Evolutionary conservation across 2,113 vertebrate genomes (phyloP), one percentile per base, ranked within the genome.

Genomic region (Lethenteron reissneri): DNA sequence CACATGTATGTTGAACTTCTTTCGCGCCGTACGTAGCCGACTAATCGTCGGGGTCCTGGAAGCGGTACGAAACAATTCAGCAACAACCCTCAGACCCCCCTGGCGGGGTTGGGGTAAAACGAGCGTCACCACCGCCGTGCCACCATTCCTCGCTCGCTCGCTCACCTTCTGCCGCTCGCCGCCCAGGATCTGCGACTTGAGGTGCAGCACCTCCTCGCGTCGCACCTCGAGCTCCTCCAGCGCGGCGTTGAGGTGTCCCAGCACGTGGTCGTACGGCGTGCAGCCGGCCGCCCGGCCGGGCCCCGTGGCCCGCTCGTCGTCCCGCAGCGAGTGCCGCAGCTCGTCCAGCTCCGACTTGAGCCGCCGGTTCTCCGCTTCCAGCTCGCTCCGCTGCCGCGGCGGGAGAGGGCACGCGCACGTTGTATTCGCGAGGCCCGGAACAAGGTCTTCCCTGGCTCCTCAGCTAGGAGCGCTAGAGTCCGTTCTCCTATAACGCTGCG

Each of bases 331-430:
- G 74, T 83, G 86, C 74, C 92, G 89, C 76, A 96, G 83, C 78
- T 90, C 88, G 10, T 85, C 86, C 77, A 99, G 79, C 75, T 97
- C 80, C 9, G 92, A 90, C 77, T 88, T 95, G 77, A 99, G 81
- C 73, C 97, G 97, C 81, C 96, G 97, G 77, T 99, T 99, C 82
- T 96, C 95, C 0, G 89, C 95, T 76, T 99, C 92, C 56, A 99
- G 84, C 73, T 97, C 95, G 78, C 96, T 91, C 70, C 92, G 92
- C 95, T 99, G 41, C 41, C 41, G 41, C 41, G 41, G 41, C 41
- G 41, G 41, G 41, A 41, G 5, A 41, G 6, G 41, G 41, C 41
- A 5, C 6, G 41, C 41, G 41, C 41, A 41, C 41, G 41, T 41
- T 41, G 5, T 1, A 41, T 41, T 41, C 41, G 41, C 41, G 41